Conservation (phyloP, 2,797 vertebrate species). For the Hapalemur alaotrensis region DNA sequence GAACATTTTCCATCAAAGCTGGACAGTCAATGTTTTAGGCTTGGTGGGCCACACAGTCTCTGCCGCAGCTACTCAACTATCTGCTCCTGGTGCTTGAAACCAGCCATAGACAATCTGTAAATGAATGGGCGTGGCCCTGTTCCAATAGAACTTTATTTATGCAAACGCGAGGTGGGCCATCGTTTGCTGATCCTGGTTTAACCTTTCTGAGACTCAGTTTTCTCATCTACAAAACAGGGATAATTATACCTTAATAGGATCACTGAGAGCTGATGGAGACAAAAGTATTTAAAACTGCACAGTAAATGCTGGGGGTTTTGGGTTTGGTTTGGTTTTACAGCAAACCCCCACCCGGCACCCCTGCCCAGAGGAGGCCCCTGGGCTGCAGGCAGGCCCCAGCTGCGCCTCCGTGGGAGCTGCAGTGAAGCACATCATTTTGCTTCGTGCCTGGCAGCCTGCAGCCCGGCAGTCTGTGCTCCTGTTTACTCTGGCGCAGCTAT, state of each 20-base stretch:
- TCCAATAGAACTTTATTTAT: conserved; percentile 40
- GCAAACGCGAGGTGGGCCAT: background rate
- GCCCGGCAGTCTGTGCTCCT: background rate
- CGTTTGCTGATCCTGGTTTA: background rate
- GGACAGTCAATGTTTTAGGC: background rate
- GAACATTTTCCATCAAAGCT: background rate
- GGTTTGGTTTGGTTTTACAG: background rate
- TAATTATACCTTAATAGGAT: background rate
- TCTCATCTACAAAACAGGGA: background rate
- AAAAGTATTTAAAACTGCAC: background rate
- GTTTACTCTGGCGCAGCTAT: background rate
- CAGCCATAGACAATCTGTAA: rapidly evolving
- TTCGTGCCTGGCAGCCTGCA: background rate
- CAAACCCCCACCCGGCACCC: background rate
- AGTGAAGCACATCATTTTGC: rapidly evolving
- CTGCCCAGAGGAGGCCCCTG: background rate
- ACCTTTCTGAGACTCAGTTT: background rate
- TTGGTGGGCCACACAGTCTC: background rate
- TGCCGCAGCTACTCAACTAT: rapidly evolving
- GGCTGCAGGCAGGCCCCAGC: background rate
- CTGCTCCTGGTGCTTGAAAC: background rate
- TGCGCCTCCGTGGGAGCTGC: background rate
- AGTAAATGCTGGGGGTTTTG: rapidly evolving
- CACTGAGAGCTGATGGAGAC: background rate
- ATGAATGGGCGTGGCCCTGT: background rate